Evolutionary conservation across 2,888 invertebrate genomes (phyloP).

Genomic region (Macrosoma leucophasiata): DNA sequence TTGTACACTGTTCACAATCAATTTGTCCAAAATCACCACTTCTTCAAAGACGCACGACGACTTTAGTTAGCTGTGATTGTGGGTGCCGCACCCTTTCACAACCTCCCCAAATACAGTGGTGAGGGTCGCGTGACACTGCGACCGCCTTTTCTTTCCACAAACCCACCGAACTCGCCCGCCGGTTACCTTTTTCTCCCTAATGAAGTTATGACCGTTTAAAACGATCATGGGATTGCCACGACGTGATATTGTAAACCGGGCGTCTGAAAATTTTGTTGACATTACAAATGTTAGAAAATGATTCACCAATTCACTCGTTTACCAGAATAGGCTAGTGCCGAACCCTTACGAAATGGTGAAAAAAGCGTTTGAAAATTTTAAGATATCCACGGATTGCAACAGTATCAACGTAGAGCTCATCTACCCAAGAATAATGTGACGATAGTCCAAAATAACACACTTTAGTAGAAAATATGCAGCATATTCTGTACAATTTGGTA

Average conservation of each 20-base stretch:
- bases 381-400: too few species aligned
- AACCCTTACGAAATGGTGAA: too few species aligned
- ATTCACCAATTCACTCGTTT: too few species aligned
- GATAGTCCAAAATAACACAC: too few species aligned
- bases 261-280: conserved; percentile 30
- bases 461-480: too few species aligned
- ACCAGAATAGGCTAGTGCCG: too few species aligned
- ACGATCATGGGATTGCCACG: conserved; percentile 57
- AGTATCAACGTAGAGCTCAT: too few species aligned
- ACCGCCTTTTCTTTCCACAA: conserved; percentile 48
- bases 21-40: conserved; percentile 1
- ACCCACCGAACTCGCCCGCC: conserved; percentile 49
- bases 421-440: too few species aligned
- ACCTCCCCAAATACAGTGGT: conserved; percentile 43
- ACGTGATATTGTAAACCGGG: conserved; percentile 42
- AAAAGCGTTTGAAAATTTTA: too few species aligned
- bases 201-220: conserved; percentile 49
- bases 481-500: too few species aligned
- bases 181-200: conserved; percentile 36
- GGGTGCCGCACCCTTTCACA: conserved; percentile 42
- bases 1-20: too few species aligned
- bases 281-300: too few species aligned
- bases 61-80: conserved; percentile 47
- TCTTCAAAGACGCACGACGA: background rate
- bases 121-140: conserved; percentile 46